A percentile compares a stretch with the other conserved stretches of the same genome.
phyloP scores from a whole-genome alignment of 2,888 invertebrate species.

The Punctoribates punctum region DNA sequence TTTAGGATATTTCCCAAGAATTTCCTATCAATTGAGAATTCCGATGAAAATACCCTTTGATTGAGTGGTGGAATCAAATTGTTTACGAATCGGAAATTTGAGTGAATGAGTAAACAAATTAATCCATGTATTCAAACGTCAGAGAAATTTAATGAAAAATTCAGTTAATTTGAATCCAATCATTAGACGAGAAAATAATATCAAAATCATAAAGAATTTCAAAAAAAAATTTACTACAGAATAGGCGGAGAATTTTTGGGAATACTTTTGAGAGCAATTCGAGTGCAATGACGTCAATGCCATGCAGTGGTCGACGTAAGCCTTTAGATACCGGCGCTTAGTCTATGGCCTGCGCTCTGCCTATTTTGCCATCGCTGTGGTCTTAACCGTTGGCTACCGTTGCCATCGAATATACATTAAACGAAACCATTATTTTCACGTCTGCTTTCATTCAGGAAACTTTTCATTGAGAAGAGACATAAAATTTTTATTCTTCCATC shows the following conservation, averaged over 20 bases:
- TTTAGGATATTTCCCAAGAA: not conserved
- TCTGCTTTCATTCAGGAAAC: conserved; percentile 27
- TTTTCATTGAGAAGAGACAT: conserved; percentile 11
- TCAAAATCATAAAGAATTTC: not conserved
- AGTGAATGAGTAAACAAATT: not conserved
- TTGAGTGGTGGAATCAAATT: no score
- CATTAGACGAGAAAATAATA: not conserved
- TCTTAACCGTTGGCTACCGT: not conserved
- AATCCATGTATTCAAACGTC: no score
- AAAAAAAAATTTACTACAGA: not conserved
- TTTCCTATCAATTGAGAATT: no score
- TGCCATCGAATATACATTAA: not conserved
- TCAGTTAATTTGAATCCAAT: not conserved
- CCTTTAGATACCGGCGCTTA: conserved; percentile 1
- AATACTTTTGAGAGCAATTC: not conserved
- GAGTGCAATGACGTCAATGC: not conserved
- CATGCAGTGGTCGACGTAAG: not conserved
- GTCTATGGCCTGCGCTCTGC: not conserved
- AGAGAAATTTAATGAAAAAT: not conserved
- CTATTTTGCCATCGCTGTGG: not conserved
- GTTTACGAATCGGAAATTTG: no score
- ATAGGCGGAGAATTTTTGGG: not conserved
- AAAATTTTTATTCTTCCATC: conserved; percentile 11
- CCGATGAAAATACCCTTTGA: no score
- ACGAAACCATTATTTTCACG: conserved; percentile 4